These are phyloP conservation scores for Heterotilapia buettikoferi DNA, from an alignment of 2,113 vertebrate species.

Conservation along the genomic window DNA sequence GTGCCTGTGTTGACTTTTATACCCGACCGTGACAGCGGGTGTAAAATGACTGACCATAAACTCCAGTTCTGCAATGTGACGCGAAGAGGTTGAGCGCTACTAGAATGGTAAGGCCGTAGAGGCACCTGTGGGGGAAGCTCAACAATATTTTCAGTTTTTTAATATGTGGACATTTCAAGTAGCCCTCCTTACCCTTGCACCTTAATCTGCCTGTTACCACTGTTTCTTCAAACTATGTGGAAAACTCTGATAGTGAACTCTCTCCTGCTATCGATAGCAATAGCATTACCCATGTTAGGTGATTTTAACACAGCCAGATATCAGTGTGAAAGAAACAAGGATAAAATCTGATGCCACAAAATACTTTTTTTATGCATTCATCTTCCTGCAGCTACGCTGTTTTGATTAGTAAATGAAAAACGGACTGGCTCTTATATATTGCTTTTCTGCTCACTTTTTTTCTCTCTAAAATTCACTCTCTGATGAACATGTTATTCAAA, in stretches of 20 bases:
- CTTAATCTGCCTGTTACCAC: background rate
- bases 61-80: background rate
- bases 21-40: background rate
- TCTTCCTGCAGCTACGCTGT: background rate
- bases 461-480: background rate
- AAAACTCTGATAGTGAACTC: background rate
- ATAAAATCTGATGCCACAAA: background rate
- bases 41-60: background rate
- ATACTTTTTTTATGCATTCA: background rate
- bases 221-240: background rate
- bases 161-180: background rate
- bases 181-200: background rate
- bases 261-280: background rate
- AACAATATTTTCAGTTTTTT: background rate
- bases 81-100: background rate
- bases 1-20: slow-evolving; percentile 1
- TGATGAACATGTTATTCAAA: background rate
- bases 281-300: background rate
- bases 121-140: background rate
- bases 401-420: background rate
- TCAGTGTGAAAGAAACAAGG: background rate
- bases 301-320: background rate
- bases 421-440: background rate
- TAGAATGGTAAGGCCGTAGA: background rate
- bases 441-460: background rate